These are phyloP conservation scores for Oryzias celebensis DNA, from an alignment of 2,113 vertebrate genomes.

Conservation along the genomic window DNA sequence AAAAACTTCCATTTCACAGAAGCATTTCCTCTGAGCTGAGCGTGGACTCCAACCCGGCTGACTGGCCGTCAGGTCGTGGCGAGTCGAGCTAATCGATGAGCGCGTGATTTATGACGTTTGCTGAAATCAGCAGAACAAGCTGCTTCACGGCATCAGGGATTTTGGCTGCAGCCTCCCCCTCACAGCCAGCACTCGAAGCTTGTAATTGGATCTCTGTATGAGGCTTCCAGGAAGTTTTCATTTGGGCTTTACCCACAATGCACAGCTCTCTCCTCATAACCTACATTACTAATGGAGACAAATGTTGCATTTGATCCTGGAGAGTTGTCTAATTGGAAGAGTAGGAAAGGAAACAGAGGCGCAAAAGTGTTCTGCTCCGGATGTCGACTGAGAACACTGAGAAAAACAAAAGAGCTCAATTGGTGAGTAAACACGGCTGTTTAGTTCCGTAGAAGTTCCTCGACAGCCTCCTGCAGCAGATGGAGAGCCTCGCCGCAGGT, in stretches of 20 bases:
- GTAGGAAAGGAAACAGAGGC: constrained; percentile 47
- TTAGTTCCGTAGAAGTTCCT: no score
- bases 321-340: constrained; percentile 71
- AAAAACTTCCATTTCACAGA: no score
- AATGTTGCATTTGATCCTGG: constrained; percentile 76
- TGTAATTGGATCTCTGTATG: constrained; percentile 69
- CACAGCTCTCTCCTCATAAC: constrained; percentile 64
- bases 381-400: constrained; percentile 10
- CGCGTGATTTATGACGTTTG: constrained; percentile 61
- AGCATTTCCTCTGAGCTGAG: constrained; percentile 19
- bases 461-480: no score
- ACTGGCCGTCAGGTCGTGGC: constrained; percentile 16
- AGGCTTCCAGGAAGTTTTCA: constrained; percentile 62
- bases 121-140: constrained; percentile 53
- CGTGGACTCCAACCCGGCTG: constrained; percentile 10
- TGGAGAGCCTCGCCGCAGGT: no score
- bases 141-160: constrained; percentile 21
- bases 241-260: constrained; percentile 59
- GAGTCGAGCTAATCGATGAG: constrained; percentile 46
- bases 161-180: constrained; percentile 28
- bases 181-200: constrained; percentile 1
- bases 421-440: no score
- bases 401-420: not conserved
- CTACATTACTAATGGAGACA: constrained; percentile 81
- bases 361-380: constrained; percentile 1